Base-by-base conservation (phyloP, 2,113 vertebrate genomes). In the Leptobrachium leishanense region DNA sequence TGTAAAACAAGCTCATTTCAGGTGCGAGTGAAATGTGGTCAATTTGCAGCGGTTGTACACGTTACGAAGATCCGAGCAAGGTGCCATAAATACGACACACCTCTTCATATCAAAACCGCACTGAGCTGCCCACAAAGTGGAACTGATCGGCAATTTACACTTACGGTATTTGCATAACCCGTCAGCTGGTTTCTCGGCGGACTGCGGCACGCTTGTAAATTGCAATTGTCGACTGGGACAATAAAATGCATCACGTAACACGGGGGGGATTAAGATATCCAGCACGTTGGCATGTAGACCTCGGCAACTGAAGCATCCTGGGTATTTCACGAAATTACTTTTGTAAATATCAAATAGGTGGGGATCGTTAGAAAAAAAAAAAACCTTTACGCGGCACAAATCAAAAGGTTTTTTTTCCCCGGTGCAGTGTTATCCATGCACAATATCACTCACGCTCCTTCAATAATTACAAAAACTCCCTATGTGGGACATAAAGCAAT, bases 71-170 rank as follows among this genome's bases (percentile, higher is more conserved):
- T 43, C 54, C 42, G 39, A 63, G 67, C 42, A 70, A 46, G 59
- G 70, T 62, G 54, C 43, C 44, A 77, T 77, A 77, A 77, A 77
- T 77, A 70, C 42, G 3, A 69, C 41, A 42, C 13, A 70, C 54
- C 55, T 44, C 9, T 6, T 71, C 54, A 70, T 63, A 70, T 70
- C 76, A 77, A 77, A 77, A 43, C 57, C 63, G 12, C 68, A 68
- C 65, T 62, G 55, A 77, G 76, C 50, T 77, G 76, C 57, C 70
- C 76, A 77, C 67, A 42, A 8, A 20, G 67, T 70, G 67, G 76
- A 77, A 77, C 67, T 63, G 76, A 77, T 77, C 43, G 59, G 66
- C 67, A 77, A 77, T 77, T 77, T 77, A 50, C 76, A 77, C 67
- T 70, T 70, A 8, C 46, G 46, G 46, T 50, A 69, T 77, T 77